Percentiles rank a stretch among this genome's conserved stretches.
Evolutionary conservation across 2,113 vertebrate species (phyloP).

Genomic region (Lamprotornis superbus): DNA sequence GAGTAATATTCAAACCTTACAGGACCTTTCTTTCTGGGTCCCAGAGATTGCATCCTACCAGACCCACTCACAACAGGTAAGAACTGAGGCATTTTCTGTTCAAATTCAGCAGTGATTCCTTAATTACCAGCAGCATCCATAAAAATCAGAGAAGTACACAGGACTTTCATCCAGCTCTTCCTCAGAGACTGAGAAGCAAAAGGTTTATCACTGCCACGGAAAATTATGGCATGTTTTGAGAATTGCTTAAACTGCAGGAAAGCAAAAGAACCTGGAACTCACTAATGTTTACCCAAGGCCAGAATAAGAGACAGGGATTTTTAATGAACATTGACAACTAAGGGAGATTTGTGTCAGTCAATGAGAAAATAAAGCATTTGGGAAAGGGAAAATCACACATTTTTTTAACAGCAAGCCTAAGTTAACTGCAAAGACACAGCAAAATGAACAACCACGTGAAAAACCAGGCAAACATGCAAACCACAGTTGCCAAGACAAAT

Average conservation of each 20-base stretch:
- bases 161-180: background rate
- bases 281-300: background rate
- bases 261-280: background rate
- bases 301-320: background rate
- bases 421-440: background rate
- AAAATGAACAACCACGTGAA: background rate
- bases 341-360: background rate
- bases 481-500: background rate
- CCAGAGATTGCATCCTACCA: background rate
- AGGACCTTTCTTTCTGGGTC: background rate
- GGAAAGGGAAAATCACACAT: background rate
- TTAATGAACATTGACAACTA: background rate
- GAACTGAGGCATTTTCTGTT: background rate
- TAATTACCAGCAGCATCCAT: background rate
- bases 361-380: background rate
- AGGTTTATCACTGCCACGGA: background rate
- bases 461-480: background rate
- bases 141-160: background rate
- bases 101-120: background rate
- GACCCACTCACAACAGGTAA: background rate
- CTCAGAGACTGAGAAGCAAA: background rate
- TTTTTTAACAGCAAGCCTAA: background rate
- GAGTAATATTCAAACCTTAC: background rate
- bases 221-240: background rate
- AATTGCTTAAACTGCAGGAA: background rate